Evolutionary conservation across 1,140 invertebrate species (phyloP).

Genomic region (Pseudomyrmex pallidus): DNA sequence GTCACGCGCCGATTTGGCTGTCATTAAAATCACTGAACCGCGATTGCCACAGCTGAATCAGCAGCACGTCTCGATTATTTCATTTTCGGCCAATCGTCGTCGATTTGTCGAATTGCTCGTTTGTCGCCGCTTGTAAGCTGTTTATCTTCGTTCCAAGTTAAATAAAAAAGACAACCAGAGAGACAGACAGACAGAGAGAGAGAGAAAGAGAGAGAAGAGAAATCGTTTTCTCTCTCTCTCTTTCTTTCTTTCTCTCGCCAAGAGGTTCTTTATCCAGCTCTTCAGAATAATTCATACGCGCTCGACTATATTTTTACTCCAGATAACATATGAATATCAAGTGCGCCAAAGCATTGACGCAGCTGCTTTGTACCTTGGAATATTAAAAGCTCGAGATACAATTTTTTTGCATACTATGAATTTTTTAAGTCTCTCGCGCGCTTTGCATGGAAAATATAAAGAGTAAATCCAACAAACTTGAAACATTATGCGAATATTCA

Average conservation of each 20-base stretch:
- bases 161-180: slow-evolving; percentile 9
- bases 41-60: neutral
- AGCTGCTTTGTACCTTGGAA: slow-evolving; percentile 49
- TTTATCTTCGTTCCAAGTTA: slow-evolving; percentile 31
- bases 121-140: slow-evolving; percentile 11
- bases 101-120: no score
- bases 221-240: no score
- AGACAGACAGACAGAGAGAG: neutral
- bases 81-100: slow-evolving; percentile 16
- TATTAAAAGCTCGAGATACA: slow-evolving; percentile 31
- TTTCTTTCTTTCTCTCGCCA: neutral
- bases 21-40: slow-evolving; percentile 31
- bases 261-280: neutral
- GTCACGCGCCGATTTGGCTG: slow-evolving; percentile 24
- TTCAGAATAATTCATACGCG: slow-evolving; percentile 42
- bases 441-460: slow-evolving; percentile 45
- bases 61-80: slow-evolving; percentile 44
- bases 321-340: slow-evolving; percentile 61
- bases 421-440: slow-evolving; percentile 50
- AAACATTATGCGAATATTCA: slow-evolving; percentile 50
- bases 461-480: slow-evolving; percentile 43
- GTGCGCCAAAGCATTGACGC: slow-evolving; percentile 54
- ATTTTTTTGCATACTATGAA: slow-evolving; percentile 58
- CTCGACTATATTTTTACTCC: slow-evolving; percentile 35
- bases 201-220: no score